Conservation (phyloP, 2,888 invertebrate genomes). For the Agrochola circellaris region DNA sequence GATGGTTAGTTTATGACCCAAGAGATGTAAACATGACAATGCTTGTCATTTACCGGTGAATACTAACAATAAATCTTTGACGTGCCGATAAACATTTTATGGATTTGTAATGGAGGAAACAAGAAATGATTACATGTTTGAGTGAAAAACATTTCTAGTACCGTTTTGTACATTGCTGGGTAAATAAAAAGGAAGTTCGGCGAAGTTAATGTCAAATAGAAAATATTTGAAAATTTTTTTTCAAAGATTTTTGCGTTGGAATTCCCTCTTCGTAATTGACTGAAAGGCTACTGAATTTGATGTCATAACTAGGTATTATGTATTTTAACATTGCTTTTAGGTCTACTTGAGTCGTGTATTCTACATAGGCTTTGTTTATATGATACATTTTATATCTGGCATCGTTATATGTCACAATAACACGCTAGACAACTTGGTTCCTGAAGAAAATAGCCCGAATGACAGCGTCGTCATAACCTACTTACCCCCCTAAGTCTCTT, state of each 20-base stretch:
- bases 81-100: conserved; percentile 47
- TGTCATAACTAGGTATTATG: no score
- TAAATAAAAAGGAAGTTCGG: neutral
- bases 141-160: conserved; percentile 6
- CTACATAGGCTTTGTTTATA: no score
- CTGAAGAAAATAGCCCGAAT: neutral
- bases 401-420: no score
- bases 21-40: conserved; percentile 51
- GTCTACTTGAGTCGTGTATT: no score
- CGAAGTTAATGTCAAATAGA: neutral
- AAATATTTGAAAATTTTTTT: no score
- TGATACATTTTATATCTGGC: no score
- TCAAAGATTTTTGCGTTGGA: neutral
- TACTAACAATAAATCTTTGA: conserved; percentile 36
- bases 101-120: conserved; percentile 26
- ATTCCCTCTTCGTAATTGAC: neutral
- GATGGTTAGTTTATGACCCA: conserved; percentile 27
- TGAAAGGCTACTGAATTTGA: no score
- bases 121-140: conserved; percentile 15
- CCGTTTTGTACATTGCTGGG: conserved; percentile 1
- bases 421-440: no score
- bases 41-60: conserved; percentile 30
- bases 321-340: no score
- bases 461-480: neutral
- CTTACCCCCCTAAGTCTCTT: neutral